Percentiles rank a stretch among this genome's conserved stretches.
phyloP scores from a whole-genome alignment of 1,140 invertebrate species.

The Centruroides sculpturatus region DNA sequence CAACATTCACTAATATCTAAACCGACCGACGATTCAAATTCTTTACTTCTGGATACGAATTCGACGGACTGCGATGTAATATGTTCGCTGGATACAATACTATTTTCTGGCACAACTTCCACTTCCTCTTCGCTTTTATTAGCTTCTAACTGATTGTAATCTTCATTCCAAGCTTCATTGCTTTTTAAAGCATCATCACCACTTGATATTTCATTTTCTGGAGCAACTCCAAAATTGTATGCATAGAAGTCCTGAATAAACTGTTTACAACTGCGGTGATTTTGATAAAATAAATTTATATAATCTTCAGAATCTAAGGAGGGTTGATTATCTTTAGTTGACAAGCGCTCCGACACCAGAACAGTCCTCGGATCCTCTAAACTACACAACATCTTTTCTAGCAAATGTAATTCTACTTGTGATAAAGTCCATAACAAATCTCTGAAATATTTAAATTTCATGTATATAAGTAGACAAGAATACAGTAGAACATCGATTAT shows the following conservation, averaged over 20 bases:
- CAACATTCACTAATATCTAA: too few relatives aligned
- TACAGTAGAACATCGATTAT: too few relatives aligned
- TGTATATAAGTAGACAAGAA: too few relatives aligned
- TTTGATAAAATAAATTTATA: constrained; percentile 51
- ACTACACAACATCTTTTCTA: constrained; percentile 79
- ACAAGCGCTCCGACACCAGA: background rate
- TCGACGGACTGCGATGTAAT: too few relatives aligned
- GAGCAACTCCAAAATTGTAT: constrained; percentile 12
- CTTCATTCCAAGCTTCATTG: too few relatives aligned
- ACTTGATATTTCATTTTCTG: background rate
- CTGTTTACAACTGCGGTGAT: constrained; percentile 48
- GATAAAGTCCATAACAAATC: constrained; percentile 79
- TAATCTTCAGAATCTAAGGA: constrained; percentile 49
- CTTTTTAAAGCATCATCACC: too few relatives aligned
- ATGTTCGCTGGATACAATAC: too few relatives aligned
- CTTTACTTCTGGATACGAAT: too few relatives aligned
- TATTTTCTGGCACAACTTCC: too few relatives aligned
- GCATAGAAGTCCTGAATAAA: constrained; percentile 40
- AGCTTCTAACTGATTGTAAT: too few relatives aligned
- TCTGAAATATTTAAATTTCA: constrained; percentile 28
- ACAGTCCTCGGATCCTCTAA: constrained; percentile 50
- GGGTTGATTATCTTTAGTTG: constrained; percentile 20
- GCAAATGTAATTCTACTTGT: constrained; percentile 57
- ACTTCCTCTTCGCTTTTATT: too few relatives aligned
- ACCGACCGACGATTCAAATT: too few relatives aligned